Evolutionary conservation across 2,113 vertebrate genomes (phyloP).

Genomic region (Sapajus apella): DNA sequence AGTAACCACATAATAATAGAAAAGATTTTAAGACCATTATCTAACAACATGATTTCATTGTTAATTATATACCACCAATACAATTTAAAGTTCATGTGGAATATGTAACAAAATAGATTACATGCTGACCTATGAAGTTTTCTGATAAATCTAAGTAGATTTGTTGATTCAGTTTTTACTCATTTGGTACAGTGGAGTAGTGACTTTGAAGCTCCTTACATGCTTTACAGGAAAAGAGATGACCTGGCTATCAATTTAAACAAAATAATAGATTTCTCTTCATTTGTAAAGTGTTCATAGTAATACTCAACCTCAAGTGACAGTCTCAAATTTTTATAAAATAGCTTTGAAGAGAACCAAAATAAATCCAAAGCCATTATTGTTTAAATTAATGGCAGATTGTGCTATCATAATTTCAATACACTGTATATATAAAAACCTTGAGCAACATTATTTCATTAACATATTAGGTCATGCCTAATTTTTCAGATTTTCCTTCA

Average conservation of each 20-base stretch:
- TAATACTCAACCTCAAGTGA: background rate
- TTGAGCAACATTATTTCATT: background rate
- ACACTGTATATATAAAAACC: background rate
- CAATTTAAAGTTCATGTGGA: background rate
- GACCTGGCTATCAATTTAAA: background rate
- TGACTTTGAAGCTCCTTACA: background rate
- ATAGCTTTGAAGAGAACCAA: background rate
- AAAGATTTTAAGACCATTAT: background rate
- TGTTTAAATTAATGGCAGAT: background rate
- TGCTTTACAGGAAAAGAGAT: background rate
- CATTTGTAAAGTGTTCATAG: background rate
- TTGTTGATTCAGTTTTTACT: background rate
- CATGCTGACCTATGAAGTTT: background rate
- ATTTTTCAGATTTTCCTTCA: background rate
- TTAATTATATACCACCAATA: background rate
- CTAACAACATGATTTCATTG: background rate
- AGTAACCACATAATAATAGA: background rate
- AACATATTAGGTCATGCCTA: slow-evolving; percentile 18
- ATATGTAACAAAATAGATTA: background rate
- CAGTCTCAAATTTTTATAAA: background rate
- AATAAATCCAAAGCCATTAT: background rate
- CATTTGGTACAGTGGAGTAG: background rate
- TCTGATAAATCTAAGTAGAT: background rate
- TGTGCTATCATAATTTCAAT: background rate
- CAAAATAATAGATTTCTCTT: background rate